These are phyloP conservation scores for Pocillopora grandis DNA, from an alignment of 92 coral and sea anemone genomes.

Conservation along the genomic window DNA sequence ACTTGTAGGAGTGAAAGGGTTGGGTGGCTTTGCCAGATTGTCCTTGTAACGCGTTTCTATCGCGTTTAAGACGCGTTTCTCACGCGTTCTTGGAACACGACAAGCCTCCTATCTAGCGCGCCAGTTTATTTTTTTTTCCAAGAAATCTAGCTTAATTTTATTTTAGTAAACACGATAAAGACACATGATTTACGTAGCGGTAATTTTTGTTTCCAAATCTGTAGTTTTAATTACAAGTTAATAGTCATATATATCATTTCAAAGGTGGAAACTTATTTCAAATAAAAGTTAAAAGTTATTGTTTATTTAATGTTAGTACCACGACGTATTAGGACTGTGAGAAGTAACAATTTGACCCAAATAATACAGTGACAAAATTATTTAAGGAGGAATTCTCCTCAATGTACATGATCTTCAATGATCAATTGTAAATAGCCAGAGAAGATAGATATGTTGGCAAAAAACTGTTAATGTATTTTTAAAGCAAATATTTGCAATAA, in stretches of 20 bases:
- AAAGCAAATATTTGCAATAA: conserved; percentile 47
- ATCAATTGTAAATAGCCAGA: conserved; percentile 34
- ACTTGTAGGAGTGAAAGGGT: neutral
- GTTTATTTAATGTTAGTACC: conserved; percentile 4
- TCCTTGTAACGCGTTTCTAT: neutral
- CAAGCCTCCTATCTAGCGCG: neutral
- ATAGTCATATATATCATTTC: neutral
- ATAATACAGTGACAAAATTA: conserved; percentile 12
- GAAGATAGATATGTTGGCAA: conserved; percentile 37
- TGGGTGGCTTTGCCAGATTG: neutral
- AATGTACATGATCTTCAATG: conserved; percentile 22
- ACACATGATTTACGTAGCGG: neutral
- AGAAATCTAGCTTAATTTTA: neutral
- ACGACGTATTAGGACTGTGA: neutral
- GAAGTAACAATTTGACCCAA: neutral
- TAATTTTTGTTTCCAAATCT: neutral
- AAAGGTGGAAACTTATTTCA: conserved; percentile 16
- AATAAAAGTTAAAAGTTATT: conserved; percentile 9
- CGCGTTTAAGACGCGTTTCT: neutral
- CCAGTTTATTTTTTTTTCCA: neutral
- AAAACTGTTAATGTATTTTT: conserved; percentile 46
- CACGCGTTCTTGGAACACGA: neutral
- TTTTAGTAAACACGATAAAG: neutral
- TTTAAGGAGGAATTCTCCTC: conserved; percentile 28
- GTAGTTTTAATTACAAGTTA: neutral